phyloP scores from a whole-genome alignment of 1,140 invertebrate species.

The Apis dorsata region DNA sequence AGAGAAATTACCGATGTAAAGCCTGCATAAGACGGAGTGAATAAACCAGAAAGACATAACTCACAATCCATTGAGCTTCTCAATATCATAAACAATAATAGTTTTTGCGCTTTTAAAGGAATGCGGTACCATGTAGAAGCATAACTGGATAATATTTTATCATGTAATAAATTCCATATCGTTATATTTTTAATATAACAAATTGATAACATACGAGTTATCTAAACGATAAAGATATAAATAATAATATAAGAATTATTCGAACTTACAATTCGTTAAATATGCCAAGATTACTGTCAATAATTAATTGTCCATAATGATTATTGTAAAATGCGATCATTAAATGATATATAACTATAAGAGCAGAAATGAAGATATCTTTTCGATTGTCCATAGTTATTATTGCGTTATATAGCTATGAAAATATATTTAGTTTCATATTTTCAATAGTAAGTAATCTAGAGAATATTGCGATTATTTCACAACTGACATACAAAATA shows the following conservation, averaged over 20 bases:
- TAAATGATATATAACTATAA: rapidly evolving
- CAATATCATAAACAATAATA: slow-evolving; percentile 20
- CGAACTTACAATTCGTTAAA: background rate
- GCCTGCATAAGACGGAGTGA: slow-evolving; percentile 2
- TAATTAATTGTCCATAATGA: background rate
- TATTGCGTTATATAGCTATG: background rate
- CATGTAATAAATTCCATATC: rapidly evolving
- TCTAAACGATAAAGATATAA: too few species aligned
- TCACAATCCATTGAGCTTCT: background rate
- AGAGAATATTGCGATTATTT: too few species aligned
- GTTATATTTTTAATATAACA: too few species aligned
- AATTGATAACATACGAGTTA: too few species aligned
- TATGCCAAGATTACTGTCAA: background rate
- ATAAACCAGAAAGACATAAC: background rate
- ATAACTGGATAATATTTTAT: background rate
- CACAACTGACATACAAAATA: too few species aligned
- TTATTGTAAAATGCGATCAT: background rate
- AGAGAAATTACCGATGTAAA: slow-evolving; percentile 26
- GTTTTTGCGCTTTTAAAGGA: slow-evolving; percentile 14
- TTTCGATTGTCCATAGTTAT: rapidly evolving
- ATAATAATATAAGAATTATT: background rate
- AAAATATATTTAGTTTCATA: too few species aligned
- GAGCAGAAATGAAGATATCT: background rate
- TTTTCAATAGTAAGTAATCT: too few species aligned
- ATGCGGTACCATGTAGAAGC: slow-evolving; percentile 26